Evolutionary conservation across 2,888 invertebrate genomes (phyloP).

Genomic region (Argynnis bischoffii): DNA sequence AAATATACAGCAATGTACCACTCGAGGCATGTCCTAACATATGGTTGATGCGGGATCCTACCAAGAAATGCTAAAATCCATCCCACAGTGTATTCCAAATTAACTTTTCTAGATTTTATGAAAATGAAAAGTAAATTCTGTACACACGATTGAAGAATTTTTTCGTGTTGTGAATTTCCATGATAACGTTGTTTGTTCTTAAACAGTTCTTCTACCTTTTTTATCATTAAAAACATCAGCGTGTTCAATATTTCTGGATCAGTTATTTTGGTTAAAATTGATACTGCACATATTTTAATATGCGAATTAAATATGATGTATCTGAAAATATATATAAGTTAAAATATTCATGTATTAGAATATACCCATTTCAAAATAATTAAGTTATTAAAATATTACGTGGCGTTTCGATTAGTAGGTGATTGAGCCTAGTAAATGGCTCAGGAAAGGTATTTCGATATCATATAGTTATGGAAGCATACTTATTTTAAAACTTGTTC

Average conservation of each 20-base stretch:
- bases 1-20: conserved; percentile 67
- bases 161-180: conserved; percentile 66
- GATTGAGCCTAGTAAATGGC: no score
- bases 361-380: no score
- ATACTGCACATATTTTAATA: conserved; percentile 57
- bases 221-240: conserved; percentile 54
- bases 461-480: no score
- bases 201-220: conserved; percentile 58
- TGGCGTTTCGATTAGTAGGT: no score
- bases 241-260: conserved; percentile 49
- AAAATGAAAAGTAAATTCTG: conserved; percentile 62
- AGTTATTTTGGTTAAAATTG: conserved; percentile 53
- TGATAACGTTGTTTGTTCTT: conserved; percentile 71
- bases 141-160: conserved; percentile 58
- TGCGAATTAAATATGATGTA: conserved; percentile 59
- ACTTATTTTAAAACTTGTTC: no score
- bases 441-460: no score
- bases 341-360: not conserved
- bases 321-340: conserved; percentile 50
- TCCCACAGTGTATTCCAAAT: conserved; percentile 43
- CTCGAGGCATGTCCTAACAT: conserved; percentile 64
- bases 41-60: conserved; percentile 68
- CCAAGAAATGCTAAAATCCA: conserved; percentile 65
- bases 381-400: no score
- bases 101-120: conserved; percentile 47